phyloP scores from a whole-genome alignment of 2,888 invertebrate genomes.

The Globia sparganii region DNA sequence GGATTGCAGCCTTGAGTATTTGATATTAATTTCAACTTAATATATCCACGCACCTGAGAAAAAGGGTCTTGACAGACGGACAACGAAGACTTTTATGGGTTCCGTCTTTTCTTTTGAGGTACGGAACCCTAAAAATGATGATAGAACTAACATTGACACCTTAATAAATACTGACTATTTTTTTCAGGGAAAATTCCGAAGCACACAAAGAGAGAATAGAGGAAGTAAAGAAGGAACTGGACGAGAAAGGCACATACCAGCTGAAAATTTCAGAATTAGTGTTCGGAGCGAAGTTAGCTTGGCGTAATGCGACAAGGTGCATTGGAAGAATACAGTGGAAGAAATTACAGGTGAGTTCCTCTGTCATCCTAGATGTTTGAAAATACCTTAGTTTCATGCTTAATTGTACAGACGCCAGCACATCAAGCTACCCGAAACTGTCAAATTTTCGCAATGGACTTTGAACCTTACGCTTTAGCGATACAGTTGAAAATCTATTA shows the following conservation, averaged over 20 bases:
- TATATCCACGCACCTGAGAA: too few relatives aligned
- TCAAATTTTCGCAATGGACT: too few relatives aligned
- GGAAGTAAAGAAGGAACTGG: conserved; percentile 94
- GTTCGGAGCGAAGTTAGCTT: conserved; percentile 98
- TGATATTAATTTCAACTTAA: too few relatives aligned
- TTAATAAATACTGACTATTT: background rate
- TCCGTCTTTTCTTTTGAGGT: background rate
- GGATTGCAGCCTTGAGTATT: too few relatives aligned
- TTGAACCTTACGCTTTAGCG: too few relatives aligned
- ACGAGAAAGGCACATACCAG: conserved; percentile 95
- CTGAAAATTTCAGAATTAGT: conserved; percentile 97
- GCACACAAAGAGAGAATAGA: conserved; percentile 94
- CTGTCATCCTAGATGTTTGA: background rate
- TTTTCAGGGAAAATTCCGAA: conserved; percentile 93
- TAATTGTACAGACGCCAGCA: too few relatives aligned
- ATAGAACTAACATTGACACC: background rate
- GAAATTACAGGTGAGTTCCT: conserved; percentile 94
- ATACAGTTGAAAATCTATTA: too few relatives aligned
- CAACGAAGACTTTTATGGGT: background rate
- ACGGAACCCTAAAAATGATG: background rate
- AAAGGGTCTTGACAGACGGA: background rate
- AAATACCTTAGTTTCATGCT: background rate
- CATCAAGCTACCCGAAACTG: too few relatives aligned
- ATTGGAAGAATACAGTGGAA: conserved; percentile 99
- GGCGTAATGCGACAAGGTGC: conserved; percentile 98